Evolutionary conservation across 1,140 invertebrate species (phyloP).

Genomic region (Ceratitis capitata): DNA sequence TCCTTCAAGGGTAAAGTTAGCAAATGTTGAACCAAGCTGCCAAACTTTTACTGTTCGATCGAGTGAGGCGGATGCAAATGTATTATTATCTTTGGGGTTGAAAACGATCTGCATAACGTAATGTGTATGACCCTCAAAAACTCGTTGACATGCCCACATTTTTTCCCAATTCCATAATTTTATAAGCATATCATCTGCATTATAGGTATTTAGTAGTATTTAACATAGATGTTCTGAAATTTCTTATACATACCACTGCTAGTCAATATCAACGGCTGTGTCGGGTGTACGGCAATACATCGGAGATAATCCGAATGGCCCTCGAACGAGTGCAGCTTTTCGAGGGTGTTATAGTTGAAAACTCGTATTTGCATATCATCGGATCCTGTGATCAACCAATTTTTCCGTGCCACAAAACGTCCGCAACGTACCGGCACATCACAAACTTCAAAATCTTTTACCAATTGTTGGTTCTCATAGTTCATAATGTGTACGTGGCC

Average conservation of each 20-base stretch:
- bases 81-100: slow-evolving; percentile 99
- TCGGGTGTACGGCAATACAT: slow-evolving; percentile 96
- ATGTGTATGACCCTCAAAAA: slow-evolving; percentile 98
- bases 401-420: slow-evolving; percentile 96
- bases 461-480: slow-evolving; percentile 84
- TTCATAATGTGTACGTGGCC: slow-evolving; percentile 99
- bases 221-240: not conserved
- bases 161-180: slow-evolving; percentile 99
- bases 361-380: slow-evolving; percentile 96
- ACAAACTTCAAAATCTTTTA: slow-evolving; percentile 78
- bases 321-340: slow-evolving; percentile 95
- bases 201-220: slow-evolving; percentile 11
- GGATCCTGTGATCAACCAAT: slow-evolving; percentile 98
- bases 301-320: slow-evolving; percentile 98
- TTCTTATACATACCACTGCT: slow-evolving; percentile 75
- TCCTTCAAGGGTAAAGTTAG: slow-evolving; percentile 98
- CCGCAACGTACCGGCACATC: slow-evolving; percentile 95
- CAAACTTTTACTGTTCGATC: slow-evolving; percentile 98
- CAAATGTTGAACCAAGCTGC: slow-evolving; percentile 95
- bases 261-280: slow-evolving; percentile 95
- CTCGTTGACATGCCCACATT: slow-evolving; percentile 95
- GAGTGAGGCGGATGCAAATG: slow-evolving; percentile 98
- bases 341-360: slow-evolving; percentile 99
- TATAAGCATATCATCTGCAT: slow-evolving; percentile 92
- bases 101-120: slow-evolving; percentile 99